Percentiles rank a stretch among this genome's conserved stretches.
Conservation (phyloP, 2,113 vertebrate genomes). For the Aegypius monachus region DNA sequence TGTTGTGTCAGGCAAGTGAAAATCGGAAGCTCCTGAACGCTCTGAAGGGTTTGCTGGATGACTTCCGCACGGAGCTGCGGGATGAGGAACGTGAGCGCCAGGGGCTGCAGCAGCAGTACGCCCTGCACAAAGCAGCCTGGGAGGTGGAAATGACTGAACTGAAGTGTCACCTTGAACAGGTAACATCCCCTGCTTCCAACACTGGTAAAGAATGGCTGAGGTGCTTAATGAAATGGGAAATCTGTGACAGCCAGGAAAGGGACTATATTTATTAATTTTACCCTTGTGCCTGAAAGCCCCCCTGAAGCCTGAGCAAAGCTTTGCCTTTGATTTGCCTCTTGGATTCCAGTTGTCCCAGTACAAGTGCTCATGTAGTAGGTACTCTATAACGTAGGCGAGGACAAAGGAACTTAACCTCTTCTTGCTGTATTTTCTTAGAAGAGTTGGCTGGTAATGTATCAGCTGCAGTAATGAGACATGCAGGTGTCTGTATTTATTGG, state of each 20-base stretch:
- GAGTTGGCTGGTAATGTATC: not conserved
- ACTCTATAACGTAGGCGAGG: accelerated
- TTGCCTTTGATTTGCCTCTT: not conserved
- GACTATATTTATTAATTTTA: not conserved
- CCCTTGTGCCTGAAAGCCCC: not conserved
- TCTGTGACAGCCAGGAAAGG: not conserved
- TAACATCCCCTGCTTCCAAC: not conserved
- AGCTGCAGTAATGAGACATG: not conserved
- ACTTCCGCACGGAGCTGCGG: conserved; percentile 84
- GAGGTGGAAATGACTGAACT: conserved; percentile 88
- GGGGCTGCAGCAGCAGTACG: conserved; percentile 87
- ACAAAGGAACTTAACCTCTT: not conserved
- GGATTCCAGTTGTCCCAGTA: not conserved
- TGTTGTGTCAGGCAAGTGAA: conserved; percentile 79
- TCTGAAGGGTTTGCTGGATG: conserved; percentile 86
- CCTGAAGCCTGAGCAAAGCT: not conserved
- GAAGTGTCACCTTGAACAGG: conserved; percentile 86
- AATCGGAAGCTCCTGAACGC: conserved; percentile 83
- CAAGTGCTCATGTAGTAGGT: not conserved
- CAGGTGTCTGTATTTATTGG: not conserved
- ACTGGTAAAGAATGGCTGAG: not conserved
- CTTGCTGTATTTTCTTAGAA: not conserved
- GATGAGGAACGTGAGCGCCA: conserved; percentile 82
- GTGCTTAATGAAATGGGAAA: not conserved
- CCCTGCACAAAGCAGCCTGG: conserved; percentile 91